Conservation (phyloP, 1,140 invertebrate species). For the Papilio dardanus region DNA sequence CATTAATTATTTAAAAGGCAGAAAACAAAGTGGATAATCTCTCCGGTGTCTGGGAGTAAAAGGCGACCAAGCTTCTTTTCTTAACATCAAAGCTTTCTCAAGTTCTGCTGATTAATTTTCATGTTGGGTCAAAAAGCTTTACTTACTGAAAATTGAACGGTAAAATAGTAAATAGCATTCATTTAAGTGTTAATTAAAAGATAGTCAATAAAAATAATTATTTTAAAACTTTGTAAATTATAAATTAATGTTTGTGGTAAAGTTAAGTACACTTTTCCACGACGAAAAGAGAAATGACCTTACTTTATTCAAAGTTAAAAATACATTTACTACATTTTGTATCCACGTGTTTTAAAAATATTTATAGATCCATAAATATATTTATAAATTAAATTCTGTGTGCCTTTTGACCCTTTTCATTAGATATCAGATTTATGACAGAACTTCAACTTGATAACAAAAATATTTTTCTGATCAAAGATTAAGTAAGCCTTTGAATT, state of each 20-base stretch:
- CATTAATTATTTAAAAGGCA: conserved; percentile 23
- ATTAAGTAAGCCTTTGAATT: background rate
- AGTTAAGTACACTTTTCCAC: no score
- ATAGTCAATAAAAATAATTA: background rate
- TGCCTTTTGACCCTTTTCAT: background rate
- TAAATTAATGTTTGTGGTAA: no score
- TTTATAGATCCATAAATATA: no score
- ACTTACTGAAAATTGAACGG: background rate
- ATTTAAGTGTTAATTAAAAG: background rate
- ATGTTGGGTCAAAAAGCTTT: conserved; percentile 7
- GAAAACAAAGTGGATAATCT: conserved; percentile 24
- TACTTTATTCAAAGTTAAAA: no score
- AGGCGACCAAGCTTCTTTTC: conserved; percentile 21
- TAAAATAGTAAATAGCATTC: background rate
- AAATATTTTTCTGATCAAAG: conserved; percentile 12
- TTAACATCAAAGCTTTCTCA: conserved; percentile 17
- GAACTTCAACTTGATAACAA: background rate
- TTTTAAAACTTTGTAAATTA: no score
- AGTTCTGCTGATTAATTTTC: conserved; percentile 23
- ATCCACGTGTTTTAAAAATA: no score
- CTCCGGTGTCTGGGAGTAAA: conserved; percentile 19
- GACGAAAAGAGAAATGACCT: no score
- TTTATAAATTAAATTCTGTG: no score
- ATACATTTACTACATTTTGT: no score
- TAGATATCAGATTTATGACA: background rate